Evolutionary conservation across 2,113 vertebrate genomes (phyloP), one percentile per base, ranked within the genome.

Genomic region (Oryzias woworae): DNA sequence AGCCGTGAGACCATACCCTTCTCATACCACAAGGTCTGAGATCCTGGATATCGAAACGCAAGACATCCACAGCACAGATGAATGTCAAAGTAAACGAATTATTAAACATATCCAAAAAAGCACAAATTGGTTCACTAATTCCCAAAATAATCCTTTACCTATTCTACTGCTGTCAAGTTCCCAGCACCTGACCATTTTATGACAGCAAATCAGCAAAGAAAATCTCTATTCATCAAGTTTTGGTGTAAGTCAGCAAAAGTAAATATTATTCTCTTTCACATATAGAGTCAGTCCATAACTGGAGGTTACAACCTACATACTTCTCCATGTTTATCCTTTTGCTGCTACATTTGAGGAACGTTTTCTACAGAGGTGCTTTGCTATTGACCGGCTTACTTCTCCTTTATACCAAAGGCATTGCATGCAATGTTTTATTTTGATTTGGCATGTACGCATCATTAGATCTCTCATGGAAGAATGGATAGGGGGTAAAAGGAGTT

Each of bases 401-500:
- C 87, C 78, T 75, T 73, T 69, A 75, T 85, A 83, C 81, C 85
- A 84, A 90, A 91, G 81, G 80, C 86, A 85, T 88, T 62, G 89
- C 87, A 90, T 82, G 86, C 86, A 87, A 88, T 87, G 77, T 69
- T 81, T 71, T 81, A 87, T 82, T 85, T 86, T 88, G 86, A 92
- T 90, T 89, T 89, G 88, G 89, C 57, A 22, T 88, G 81, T 89
- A 87, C 90, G 89, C 75, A 75, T 92, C 93, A 93, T 90, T 90
- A 91, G 86, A 91, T 87, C 78, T 86, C 78, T 87, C 76, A 87
- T 85, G 87, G 92, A 89, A 59, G 58, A 66, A 68, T 26, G 70
- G 77, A 6, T 51, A 48, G 12, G n/a, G 36, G 36, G 36, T 36
- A 36, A 52, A 68, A 55, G 83, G 76, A 79, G 75, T 80, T 77